phyloP scores from a whole-genome alignment of 2,888 invertebrate species.

The Epinotia bilunana region DNA sequence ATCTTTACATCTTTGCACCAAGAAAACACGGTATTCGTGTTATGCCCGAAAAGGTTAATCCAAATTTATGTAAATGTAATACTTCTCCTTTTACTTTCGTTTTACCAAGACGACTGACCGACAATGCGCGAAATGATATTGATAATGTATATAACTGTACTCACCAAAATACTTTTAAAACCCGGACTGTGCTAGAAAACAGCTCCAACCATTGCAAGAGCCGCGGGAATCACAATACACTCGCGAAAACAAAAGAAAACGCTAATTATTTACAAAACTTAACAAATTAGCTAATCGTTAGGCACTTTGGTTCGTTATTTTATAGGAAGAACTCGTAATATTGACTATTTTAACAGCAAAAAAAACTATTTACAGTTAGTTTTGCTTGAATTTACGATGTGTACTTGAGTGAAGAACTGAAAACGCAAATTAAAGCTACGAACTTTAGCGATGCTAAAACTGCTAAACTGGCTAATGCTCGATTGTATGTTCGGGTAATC shows the following conservation, averaged over 20 bases:
- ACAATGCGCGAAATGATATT: constrained; percentile 3
- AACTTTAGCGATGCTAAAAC: constrained; percentile 39
- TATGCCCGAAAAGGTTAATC: constrained; percentile 14
- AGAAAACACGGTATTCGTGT: constrained; percentile 6
- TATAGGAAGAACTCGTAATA: constrained; percentile 51
- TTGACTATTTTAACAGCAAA: constrained; percentile 25
- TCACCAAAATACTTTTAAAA: constrained; percentile 76
- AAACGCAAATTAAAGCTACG: constrained; percentile 39
- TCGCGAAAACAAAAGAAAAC: constrained; percentile 50
- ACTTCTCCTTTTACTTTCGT: constrained; percentile 38
- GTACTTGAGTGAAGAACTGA: constrained; percentile 10
- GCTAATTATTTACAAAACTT: constrained; percentile 42
- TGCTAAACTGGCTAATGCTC: constrained; percentile 35
- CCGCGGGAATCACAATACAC: constrained; percentile 51
- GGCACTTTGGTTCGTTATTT: constrained; percentile 71
- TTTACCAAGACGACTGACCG: constrained; percentile 19
- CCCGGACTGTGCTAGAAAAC: constrained; percentile 83
- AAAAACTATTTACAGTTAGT: constrained; percentile 9
- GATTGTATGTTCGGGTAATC: constrained; percentile 34
- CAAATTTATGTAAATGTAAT: constrained; percentile 31
- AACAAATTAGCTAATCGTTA: constrained; percentile 53
- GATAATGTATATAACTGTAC: constrained; percentile 51
- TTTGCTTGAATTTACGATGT: constrained; percentile 16
- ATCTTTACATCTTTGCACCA: constrained; percentile 16
- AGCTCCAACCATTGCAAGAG: constrained; percentile 78